These are phyloP conservation scores for Aurelia coerulea DNA, from an alignment of 30 jellyfish, hydroid and myxozoan species.

Conservation along the genomic window DNA sequence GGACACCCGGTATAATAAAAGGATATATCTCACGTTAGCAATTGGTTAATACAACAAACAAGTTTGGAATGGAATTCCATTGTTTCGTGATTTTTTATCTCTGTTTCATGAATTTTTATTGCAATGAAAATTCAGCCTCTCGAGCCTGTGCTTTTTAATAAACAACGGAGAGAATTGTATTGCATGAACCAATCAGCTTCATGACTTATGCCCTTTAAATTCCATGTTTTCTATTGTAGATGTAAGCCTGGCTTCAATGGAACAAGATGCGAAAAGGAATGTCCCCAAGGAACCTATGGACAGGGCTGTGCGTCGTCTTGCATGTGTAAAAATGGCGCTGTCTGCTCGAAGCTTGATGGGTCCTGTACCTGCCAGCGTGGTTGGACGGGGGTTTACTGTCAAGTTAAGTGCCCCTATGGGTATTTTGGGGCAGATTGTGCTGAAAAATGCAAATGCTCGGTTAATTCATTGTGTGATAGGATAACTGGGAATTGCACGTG, in stretches of 20 bases:
- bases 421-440: slow-evolving; percentile 76
- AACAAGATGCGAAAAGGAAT: slow-evolving; percentile 62
- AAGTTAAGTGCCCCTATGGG: slow-evolving; percentile 67
- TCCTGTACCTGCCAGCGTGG: slow-evolving; percentile 78
- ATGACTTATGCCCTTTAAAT: no score
- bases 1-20: no score
- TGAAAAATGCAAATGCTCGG: slow-evolving; percentile 62
- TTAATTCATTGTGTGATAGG: slow-evolving; percentile 66
- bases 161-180: no score
- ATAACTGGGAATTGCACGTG: slow-evolving; percentile 76
- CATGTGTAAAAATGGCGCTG: slow-evolving; percentile 67
- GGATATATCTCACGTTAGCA: no score
- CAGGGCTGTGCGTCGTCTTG: slow-evolving; percentile 59
- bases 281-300: slow-evolving; percentile 82
- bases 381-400: slow-evolving; percentile 79
- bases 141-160: no score
- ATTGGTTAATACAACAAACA: no score
- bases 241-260: slow-evolving; percentile 79
- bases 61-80: no score
- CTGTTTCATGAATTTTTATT: no score
- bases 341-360: slow-evolving; percentile 69
- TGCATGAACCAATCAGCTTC: no score
- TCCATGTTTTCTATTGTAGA: slow-evolving; percentile 14
- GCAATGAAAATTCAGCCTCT: no score
- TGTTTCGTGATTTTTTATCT: no score